Percentiles rank a stretch among this genome's conserved stretches.
Evolutionary conservation across 2,797 vertebrate species (phyloP).

Genomic region (Potorous gilbertii): DNA sequence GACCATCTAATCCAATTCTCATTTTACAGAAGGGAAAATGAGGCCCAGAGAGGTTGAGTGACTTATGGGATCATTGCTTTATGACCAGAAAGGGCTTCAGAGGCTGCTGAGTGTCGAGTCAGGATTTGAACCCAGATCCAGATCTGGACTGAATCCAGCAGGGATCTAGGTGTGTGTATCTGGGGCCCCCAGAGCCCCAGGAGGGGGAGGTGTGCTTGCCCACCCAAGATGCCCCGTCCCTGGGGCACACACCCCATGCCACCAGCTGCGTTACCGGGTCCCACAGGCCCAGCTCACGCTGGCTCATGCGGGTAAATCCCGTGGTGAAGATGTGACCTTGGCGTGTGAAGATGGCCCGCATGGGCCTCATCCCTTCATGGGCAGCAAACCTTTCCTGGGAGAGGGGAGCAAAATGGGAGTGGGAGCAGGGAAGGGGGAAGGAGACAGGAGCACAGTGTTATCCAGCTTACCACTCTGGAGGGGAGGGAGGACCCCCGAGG

Average conservation of each 20-base stretch:
- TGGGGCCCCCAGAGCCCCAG: constrained; percentile 29
- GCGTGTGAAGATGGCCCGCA: constrained; percentile 88
- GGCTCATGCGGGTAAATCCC: constrained; percentile 90
- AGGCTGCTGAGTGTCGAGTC: neutral
- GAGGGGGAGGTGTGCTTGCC: constrained; percentile 59
- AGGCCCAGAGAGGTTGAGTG: neutral
- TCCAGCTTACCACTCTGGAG: constrained; percentile 41
- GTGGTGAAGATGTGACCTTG: constrained; percentile 90
- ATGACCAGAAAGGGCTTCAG: neutral
- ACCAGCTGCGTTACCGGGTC: constrained; percentile 88
- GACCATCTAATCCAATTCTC: neutral
- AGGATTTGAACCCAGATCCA: neutral
- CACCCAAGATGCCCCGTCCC: constrained; percentile 81
- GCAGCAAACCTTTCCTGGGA: constrained; percentile 88
- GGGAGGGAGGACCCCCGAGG: neutral
- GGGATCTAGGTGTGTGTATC: constrained; percentile 30
- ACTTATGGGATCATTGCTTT: neutral
- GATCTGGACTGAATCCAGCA: neutral
- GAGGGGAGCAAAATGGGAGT: constrained; percentile 36
- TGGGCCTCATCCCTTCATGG: constrained; percentile 89
- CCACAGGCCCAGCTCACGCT: constrained; percentile 90
- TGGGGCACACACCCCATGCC: constrained; percentile 83
- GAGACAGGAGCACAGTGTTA: constrained; percentile 24
- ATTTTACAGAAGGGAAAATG: neutral
- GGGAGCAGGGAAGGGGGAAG: constrained; percentile 64